A percentile compares a stretch with the other conserved stretches of the same genome.
Evolutionary conservation across 2,888 invertebrate genomes (phyloP).

Genomic region (Stomorhina lunata): DNA sequence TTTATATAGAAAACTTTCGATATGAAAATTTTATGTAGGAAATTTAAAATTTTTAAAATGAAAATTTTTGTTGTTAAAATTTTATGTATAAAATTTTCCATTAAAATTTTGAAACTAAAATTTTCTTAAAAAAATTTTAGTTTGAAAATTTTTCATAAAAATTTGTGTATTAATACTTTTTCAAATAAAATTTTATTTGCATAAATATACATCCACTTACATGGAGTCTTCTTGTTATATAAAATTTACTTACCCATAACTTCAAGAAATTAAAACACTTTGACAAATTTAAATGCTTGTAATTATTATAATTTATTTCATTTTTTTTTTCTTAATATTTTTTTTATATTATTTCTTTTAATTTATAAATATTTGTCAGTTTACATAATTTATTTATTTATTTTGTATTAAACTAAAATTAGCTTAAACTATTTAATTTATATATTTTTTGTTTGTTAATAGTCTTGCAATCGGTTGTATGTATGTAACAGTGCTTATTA

Average conservation of each 20-base stretch:
- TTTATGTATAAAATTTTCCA: too few relatives aligned
- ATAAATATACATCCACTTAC: too few relatives aligned
- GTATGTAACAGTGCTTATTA: neutral
- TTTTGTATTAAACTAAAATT: conserved; percentile 67
- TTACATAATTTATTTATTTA: conserved; percentile 58
- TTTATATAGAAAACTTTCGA: too few relatives aligned
- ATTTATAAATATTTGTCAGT: conserved; percentile 54
- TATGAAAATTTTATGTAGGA: too few relatives aligned
- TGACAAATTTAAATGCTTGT: conserved; percentile 11
- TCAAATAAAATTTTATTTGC: neutral
- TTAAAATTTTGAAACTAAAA: too few relatives aligned
- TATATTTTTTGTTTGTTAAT: neutral
- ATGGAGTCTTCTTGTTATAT: too few relatives aligned
- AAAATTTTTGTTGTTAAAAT: too few relatives aligned
- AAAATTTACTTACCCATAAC: conserved; percentile 10
- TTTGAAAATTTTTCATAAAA: too few relatives aligned
- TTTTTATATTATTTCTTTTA: conserved; percentile 26
- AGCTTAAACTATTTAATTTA: conserved; percentile 66
- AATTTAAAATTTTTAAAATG: too few relatives aligned
- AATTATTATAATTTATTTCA: conserved; percentile 9
- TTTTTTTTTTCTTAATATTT: conserved; percentile 1
- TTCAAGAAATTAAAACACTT: neutral
- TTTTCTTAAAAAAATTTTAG: too few relatives aligned
- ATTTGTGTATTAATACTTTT: neutral
- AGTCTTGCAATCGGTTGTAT: conserved; percentile 4